A percentile compares a stretch with the other conserved stretches of the same genome.
These are phyloP conservation scores for Apaloderma vittatum DNA, from an alignment of 2,113 vertebrate species.

Conservation along the genomic window DNA sequence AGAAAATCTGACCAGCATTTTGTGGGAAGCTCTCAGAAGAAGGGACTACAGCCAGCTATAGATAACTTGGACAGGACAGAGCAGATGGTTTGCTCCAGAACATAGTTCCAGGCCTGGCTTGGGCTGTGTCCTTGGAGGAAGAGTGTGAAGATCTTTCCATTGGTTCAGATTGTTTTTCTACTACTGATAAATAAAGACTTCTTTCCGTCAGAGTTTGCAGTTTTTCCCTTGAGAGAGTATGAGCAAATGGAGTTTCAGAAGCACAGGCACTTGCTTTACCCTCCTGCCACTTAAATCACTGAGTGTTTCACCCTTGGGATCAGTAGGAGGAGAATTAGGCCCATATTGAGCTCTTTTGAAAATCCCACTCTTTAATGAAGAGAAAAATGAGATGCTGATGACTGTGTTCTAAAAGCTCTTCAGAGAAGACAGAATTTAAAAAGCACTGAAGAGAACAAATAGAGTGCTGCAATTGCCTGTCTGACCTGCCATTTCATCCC, in stretches of 20 bases:
- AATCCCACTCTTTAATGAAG: not conserved
- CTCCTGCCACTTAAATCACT: not conserved
- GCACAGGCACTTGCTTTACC: not conserved
- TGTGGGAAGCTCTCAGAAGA: not conserved
- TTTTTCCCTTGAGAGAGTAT: not conserved
- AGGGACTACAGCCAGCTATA: not conserved
- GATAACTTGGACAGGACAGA: not conserved
- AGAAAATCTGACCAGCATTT: not conserved
- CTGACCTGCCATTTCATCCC: not conserved
- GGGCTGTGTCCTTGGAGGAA: not conserved
- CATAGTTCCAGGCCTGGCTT: not conserved
- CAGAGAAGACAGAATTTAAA: not conserved
- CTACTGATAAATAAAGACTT: not conserved
- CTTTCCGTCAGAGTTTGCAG: not conserved
- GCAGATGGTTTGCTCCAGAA: not conserved
- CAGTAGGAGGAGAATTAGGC: not conserved
- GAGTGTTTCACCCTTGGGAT: constrained; percentile 1
- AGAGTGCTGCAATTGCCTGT: not conserved
- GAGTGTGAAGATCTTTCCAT: not conserved
- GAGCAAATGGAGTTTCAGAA: constrained; percentile 7
- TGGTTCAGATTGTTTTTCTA: not conserved
- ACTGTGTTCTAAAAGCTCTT: constrained; percentile 13
- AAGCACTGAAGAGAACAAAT: not conserved
- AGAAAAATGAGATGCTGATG: not conserved
- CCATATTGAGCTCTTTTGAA: not conserved